phyloP scores from a whole-genome alignment of 2,888 invertebrate genomes.

The Cactoblastis cactorum region DNA sequence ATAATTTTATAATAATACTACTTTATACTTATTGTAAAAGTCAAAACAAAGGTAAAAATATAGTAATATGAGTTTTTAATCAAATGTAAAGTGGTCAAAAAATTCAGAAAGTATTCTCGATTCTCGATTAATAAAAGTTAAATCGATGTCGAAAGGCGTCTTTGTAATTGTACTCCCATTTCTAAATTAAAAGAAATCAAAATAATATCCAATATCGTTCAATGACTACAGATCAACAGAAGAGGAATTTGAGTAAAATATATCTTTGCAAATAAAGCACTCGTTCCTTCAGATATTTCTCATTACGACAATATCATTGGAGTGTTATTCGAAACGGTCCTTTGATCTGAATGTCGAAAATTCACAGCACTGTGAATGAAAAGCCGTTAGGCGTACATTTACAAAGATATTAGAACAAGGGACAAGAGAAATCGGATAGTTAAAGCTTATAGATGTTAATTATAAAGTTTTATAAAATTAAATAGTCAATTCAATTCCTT shows the following conservation, averaged over 20 bases:
- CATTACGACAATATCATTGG: not conserved
- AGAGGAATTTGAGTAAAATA: not conserved
- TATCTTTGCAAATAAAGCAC: constrained; percentile 1
- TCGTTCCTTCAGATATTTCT: constrained; percentile 1
- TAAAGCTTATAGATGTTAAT: too few relatives aligned
- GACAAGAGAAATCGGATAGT: not conserved
- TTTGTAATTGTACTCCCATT: too few relatives aligned
- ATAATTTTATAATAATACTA: too few relatives aligned
- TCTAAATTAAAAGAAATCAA: not conserved
- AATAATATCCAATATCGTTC: not conserved
- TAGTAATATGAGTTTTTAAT: too few relatives aligned
- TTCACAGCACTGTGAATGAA: not conserved
- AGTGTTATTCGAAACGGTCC: not conserved
- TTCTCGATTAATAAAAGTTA: too few relatives aligned
- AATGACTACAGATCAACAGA: not conserved
- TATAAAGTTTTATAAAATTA: too few relatives aligned
- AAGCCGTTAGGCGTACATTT: not conserved
- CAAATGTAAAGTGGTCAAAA: too few relatives aligned
- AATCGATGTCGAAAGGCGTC: too few relatives aligned
- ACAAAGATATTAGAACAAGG: not conserved
- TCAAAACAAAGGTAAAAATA: too few relatives aligned
- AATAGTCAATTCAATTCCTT: too few relatives aligned
- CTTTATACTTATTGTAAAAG: too few relatives aligned
- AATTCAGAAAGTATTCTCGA: too few relatives aligned
- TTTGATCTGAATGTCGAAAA: not conserved